Conservation (phyloP, 2,888 invertebrate species). For the Zygothrica quintamaculata region DNA sequence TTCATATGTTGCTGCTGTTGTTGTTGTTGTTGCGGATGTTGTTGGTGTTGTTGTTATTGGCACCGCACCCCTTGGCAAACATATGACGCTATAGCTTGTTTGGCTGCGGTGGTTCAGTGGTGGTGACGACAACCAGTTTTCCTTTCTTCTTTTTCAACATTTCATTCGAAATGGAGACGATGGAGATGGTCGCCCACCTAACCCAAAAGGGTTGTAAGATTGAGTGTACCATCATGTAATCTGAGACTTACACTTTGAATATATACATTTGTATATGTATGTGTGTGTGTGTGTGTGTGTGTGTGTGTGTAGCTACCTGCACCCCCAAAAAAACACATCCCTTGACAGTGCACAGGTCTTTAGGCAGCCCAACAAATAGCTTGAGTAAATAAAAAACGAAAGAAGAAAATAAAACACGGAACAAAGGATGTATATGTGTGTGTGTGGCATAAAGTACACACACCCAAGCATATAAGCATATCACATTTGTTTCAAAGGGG, state of each 20-base stretch:
- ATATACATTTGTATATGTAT: no score
- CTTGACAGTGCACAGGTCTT: constrained; percentile 29
- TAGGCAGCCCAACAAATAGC: constrained; percentile 62
- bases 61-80: constrained; percentile 46
- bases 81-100: constrained; percentile 19
- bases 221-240: constrained; percentile 69
- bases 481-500: constrained; percentile 23
- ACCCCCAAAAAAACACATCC: constrained; percentile 1
- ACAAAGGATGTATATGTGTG: constrained; percentile 11
- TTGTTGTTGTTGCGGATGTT: constrained; percentile 9
- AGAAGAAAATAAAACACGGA: constrained; percentile 34
- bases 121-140: constrained; percentile 48
- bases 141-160: no score
- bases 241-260: constrained; percentile 59
- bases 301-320: constrained; percentile 3
- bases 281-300: no score
- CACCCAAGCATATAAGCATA: constrained; percentile 34
- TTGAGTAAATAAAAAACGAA: constrained; percentile 62
- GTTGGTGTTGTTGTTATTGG: constrained; percentile 33
- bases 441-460: no score
- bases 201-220: not conserved
- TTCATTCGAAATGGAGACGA: constrained; percentile 22
- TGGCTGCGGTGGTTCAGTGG: constrained; percentile 18
- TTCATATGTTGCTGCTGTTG: constrained; percentile 11
- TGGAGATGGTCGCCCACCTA: constrained; percentile 30